Percentiles rank a stretch among this genome's conserved stretches.
Evolutionary conservation across 2,797 vertebrate genomes (phyloP).

Genomic region (Rhinophrynus dorsalis): DNA sequence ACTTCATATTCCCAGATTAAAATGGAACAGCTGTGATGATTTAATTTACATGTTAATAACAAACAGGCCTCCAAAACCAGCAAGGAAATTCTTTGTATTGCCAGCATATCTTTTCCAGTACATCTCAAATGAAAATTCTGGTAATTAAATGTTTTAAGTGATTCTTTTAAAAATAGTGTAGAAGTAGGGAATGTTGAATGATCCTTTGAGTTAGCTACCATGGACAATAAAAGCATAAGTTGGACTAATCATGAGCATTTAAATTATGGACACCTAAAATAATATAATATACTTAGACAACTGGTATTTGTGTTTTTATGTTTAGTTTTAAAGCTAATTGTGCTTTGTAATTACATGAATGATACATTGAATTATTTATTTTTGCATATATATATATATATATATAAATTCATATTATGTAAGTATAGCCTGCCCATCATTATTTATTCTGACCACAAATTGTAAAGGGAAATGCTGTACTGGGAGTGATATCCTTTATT

Average conservation of each 20-base stretch:
- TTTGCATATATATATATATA: too few species aligned
- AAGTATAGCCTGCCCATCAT: too few species aligned
- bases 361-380: too few species aligned
- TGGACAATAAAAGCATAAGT: constrained; percentile 57
- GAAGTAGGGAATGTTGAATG: constrained; percentile 79
- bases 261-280: neutral
- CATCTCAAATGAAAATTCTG: constrained; percentile 87
- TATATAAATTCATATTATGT: too few species aligned
- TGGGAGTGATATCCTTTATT: too few species aligned
- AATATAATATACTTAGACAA: neutral
- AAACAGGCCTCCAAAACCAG: constrained; percentile 97
- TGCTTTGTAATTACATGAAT: too few species aligned
- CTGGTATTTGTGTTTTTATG: too few species aligned
- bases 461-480: too few species aligned
- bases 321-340: neutral
- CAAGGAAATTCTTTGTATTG: constrained; percentile 98
- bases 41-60: constrained; percentile 99
- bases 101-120: constrained; percentile 88
- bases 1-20: constrained; percentile 94
- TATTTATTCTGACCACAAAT: too few species aligned
- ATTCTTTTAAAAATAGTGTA: constrained; percentile 99
- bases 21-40: constrained; percentile 99
- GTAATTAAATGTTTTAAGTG: constrained; percentile 99
- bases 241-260: too few species aligned
- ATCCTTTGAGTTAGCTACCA: constrained; percentile 72